Evolutionary conservation across 2,888 invertebrate genomes (phyloP).

Genomic region (Teleogryllus oceanicus): DNA sequence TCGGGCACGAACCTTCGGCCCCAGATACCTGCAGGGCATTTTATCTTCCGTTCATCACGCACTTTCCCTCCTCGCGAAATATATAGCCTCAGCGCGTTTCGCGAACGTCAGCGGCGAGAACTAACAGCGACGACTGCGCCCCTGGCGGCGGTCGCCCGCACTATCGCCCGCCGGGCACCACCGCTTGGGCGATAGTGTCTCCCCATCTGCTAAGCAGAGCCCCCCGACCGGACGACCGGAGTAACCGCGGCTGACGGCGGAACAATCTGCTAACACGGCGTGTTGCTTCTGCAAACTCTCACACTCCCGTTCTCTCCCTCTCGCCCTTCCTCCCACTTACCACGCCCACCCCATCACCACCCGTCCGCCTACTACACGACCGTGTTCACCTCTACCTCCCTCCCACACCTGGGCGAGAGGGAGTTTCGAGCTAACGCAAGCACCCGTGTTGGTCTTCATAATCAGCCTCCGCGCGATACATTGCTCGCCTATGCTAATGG

Average conservation of each 20-base stretch:
- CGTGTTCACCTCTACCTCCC: neutral
- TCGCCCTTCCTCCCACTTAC: neutral
- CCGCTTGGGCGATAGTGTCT: no score
- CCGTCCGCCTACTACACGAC: neutral
- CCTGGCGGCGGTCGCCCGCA: no score
- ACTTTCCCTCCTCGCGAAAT: no score
- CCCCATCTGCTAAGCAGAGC: no score
- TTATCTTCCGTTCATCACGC: no score
- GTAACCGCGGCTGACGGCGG: neutral
- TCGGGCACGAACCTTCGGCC: no score
- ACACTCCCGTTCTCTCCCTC: neutral
- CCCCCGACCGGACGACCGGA: no score
- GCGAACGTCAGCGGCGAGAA: no score
- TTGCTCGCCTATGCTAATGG: conserved; percentile 8
- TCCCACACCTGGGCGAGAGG: neutral
- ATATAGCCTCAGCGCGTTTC: no score
- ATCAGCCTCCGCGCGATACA: neutral
- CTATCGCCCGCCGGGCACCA: no score
- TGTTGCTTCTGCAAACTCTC: neutral
- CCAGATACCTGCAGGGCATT: no score
- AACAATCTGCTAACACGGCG: conserved; percentile 8
- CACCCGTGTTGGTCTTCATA: neutral
- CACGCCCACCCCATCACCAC: neutral
- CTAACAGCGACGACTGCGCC: no score
- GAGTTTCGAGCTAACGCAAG: neutral